Percentiles rank a stretch among this genome's conserved stretches.
phyloP scores from a whole-genome alignment of 2,888 invertebrate genomes.

The Agonum fuliginosum region DNA sequence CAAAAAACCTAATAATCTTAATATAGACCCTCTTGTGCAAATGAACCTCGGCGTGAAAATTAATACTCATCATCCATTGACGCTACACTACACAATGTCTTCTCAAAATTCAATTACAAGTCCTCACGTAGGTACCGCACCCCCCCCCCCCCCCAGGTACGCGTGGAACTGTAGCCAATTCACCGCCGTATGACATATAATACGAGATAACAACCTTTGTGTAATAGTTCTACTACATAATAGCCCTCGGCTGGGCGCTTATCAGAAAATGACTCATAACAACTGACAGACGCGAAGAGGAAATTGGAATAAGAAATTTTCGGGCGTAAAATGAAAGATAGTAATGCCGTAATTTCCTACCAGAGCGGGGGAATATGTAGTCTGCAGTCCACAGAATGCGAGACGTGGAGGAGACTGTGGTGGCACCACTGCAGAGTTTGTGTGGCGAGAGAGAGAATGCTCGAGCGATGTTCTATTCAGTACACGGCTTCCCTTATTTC shows the following conservation, averaged over 20 bases:
- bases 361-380: slow-evolving; percentile 69
- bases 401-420: slow-evolving; percentile 10
- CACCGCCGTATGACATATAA: slow-evolving; percentile 73
- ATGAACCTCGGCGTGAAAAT: too few relatives aligned
- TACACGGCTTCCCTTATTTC: slow-evolving; percentile 66
- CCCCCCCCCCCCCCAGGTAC: not conserved
- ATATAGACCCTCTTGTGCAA: too few relatives aligned
- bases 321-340: slow-evolving; percentile 86
- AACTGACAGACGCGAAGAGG: slow-evolving; percentile 76
- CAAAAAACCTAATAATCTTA: too few relatives aligned
- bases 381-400: slow-evolving; percentile 65
- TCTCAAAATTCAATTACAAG: slow-evolving; percentile 35
- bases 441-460: slow-evolving; percentile 61
- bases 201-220: slow-evolving; percentile 72
- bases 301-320: slow-evolving; percentile 87
- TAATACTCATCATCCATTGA: too few relatives aligned
- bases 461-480: slow-evolving; percentile 69
- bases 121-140: not conserved
- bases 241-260: slow-evolving; percentile 74
- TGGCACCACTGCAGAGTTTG: not conserved
- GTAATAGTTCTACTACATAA: slow-evolving; percentile 75
- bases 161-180: slow-evolving; percentile 67
- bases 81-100: slow-evolving; percentile 30
- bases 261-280: slow-evolving; percentile 85
- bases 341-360: slow-evolving; percentile 84